Base-by-base conservation (phyloP, 2,888 invertebrate genomes). In the Chelonus formosanus region DNA sequence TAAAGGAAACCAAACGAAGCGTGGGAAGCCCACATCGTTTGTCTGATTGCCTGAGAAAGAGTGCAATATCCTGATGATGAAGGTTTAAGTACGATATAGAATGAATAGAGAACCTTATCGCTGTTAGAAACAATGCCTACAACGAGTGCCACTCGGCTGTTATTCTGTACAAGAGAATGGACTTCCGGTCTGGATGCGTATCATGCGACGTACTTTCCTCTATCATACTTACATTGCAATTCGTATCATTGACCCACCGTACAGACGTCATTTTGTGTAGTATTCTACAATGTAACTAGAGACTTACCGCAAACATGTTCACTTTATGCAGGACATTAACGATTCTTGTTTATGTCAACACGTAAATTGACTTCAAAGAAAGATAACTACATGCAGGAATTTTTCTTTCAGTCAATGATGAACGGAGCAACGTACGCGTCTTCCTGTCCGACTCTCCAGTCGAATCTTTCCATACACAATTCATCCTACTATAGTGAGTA, bases 401-500 rank as follows among this genome's bases (percentile, higher is more conserved):
- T 61, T 52, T 32, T 34, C 40, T 40, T 40, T 40, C 6, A 40
- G 40, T 4, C 40, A 40, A 74, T 63, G 55, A 80, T 80, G 80
- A 80, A 79, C 73, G 75, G 74, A 35, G 75, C 80, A 53, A 76
- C 79, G 10, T 80, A 80, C 71, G 77, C 80, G 10, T 73, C 80
- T 4, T 80, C 80, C 61, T 80, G 80, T 57, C 80, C 80, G 3
- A 74, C 79, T 56, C 69, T 80, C 43, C 76, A 79, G 70, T 80
- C 80, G 45, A 79, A 80, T 66, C 71, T 78, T 6, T 80, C 80
- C 56, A 67, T 80, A 67, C 80, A 80, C 74, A 80, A 76, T 50
- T 79, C 80, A n/a, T 78, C 80, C 6, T 80, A 80, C 60, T 80
- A 80, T 69, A 80, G 77, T 65, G 80, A 80, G 63, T 80, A 80